Percentiles rank a stretch among this genome's conserved stretches.
Evolutionary conservation across 2,797 vertebrate species (phyloP).

Genomic region (Pogoniulus pusillus): DNA sequence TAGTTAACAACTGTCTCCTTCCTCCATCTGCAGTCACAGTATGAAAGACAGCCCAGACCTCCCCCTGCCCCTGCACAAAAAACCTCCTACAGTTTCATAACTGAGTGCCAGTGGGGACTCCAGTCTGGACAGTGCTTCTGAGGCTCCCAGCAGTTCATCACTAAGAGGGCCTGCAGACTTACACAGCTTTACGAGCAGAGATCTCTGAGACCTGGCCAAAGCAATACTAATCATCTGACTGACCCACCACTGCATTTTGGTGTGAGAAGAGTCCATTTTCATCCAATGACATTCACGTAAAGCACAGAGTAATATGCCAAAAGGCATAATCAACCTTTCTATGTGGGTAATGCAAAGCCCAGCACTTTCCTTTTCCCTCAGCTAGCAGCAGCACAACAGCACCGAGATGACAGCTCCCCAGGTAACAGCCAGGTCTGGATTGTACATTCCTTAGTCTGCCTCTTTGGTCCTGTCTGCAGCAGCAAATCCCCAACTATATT

Average conservation of each 20-base stretch:
- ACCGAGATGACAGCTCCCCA: neutral
- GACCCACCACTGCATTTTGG: neutral
- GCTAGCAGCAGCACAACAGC: neutral
- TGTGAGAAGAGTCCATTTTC: neutral
- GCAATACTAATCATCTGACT: accelerated
- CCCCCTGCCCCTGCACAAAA: neutral
- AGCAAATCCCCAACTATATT: neutral
- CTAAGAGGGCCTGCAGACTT: neutral
- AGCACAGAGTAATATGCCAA: neutral
- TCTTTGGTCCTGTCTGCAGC: neutral
- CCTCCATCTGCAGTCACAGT: neutral
- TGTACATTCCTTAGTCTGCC: neutral
- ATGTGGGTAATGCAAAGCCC: neutral
- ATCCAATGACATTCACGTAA: neutral
- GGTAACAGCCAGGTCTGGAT: neutral
- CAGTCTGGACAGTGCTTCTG: neutral
- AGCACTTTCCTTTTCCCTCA: neutral
- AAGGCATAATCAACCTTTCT: neutral
- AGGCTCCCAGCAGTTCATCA: neutral
- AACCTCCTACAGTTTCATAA: neutral
- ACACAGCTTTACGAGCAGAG: neutral
- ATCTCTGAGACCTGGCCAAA: neutral
- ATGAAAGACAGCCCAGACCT: conserved; percentile 5
- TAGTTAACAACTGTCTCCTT: neutral
- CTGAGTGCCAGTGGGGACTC: neutral